Evolutionary conservation across 2,797 vertebrate genomes (phyloP), one percentile per base, ranked within the genome.

Genomic region (Phrynocephalus forsythii): DNA sequence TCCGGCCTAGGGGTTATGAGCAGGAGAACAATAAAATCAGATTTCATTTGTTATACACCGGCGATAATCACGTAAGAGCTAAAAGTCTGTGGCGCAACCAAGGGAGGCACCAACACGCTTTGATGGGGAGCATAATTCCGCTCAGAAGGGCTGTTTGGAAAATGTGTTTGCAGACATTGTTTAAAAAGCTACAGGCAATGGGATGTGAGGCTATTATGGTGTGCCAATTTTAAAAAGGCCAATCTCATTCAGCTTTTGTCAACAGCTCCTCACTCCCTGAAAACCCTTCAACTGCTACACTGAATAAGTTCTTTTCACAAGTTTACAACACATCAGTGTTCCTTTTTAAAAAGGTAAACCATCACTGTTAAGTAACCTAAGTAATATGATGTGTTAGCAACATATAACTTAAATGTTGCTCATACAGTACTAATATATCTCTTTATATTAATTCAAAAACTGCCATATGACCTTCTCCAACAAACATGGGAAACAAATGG

Each of bases 1-100:
- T 87, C 80, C 80, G 10, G 86, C 80, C 81, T 48, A 87, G 33
- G 86, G 81, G 80, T 87, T 77, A 87, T 38, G 81, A 77, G 80
- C 86, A 7, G 3, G 80, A 83, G 86, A 83, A 87, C 63, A 69
- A 87, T 83, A 78, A 78, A 83, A 75, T 77, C 86, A 87, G 48
- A 83, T 83, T 87, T 77, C 86, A 76, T 87, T 83, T 87, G 86
- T 78, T 69, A 83, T 52, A 77, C 73, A 68, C 60, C 28, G 30
- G 22, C 63, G 50, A 66, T 76, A 68, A 83, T 83, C 38, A 48
- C 83, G 80, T 13, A 52, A 63, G 66, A 77, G 68, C 81, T 44
- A 77, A 77, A 87, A 69, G 72, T 33, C 67, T 83, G 16, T 69
- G 72, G 66, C 78, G 52, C 72, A 75, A 68, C 66, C 73, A 44